Evolutionary conservation across 2,113 vertebrate genomes (phyloP).

Genomic region (Nothoprocta perdicaria): DNA sequence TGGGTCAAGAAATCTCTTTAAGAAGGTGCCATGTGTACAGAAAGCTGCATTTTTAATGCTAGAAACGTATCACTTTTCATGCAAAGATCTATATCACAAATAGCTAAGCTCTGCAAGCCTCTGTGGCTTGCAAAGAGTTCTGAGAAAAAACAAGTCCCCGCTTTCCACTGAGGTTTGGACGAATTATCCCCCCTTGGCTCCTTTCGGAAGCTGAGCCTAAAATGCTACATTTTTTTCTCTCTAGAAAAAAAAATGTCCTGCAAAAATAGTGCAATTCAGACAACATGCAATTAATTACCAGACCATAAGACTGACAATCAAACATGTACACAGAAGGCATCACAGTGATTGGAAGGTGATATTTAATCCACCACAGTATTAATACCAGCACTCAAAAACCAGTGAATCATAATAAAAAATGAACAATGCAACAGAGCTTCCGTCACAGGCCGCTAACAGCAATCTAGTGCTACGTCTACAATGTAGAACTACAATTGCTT

Average conservation of each 20-base stretch:
- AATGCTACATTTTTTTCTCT: background rate
- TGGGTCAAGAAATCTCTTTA: background rate
- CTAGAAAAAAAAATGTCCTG: background rate
- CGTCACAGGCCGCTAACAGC: background rate
- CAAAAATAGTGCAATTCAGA: background rate
- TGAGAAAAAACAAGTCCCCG: background rate
- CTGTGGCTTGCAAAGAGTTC: background rate
- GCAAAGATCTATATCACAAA: background rate
- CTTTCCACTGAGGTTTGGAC: background rate
- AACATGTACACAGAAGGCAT: background rate
- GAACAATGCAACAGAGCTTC: background rate
- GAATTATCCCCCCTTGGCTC: background rate
- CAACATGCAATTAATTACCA: background rate
- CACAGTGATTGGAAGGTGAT: background rate
- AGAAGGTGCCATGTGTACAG: background rate
- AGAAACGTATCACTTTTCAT: background rate
- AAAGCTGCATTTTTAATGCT: background rate
- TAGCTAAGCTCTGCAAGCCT: background rate
- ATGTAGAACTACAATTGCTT: background rate
- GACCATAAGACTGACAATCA: background rate
- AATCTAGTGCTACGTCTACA: background rate
- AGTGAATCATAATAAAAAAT: background rate
- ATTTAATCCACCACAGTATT: background rate
- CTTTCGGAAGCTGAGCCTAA: background rate
- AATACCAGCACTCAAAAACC: background rate